Evolutionary conservation across 2,888 invertebrate species (phyloP), one percentile per base, ranked within the genome.

Genomic region (Thereva unica): DNA sequence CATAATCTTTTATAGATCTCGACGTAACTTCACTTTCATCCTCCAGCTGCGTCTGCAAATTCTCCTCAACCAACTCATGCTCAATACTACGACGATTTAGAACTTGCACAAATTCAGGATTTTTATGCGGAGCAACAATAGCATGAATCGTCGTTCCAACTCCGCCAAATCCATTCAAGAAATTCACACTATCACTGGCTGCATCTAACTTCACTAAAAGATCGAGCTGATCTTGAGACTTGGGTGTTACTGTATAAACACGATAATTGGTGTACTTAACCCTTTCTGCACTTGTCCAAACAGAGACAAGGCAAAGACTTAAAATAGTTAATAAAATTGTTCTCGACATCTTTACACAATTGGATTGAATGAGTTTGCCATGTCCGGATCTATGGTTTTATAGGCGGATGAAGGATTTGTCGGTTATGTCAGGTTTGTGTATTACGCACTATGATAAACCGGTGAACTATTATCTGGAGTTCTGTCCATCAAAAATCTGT

Each of bases 281-380:
- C n/a, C 69, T 64, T 42, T 67, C 57, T 37, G 41, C 23, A 59
- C 76, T 86, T 85, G 52, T 86, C 82, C 74, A 85, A 80, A 3
- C 56, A 76, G 74, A 2, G 71, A 23, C 23, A 23, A 23, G 23
- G 23, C 23, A 23, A 23, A 23, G 23, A 23, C 23, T 23, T 23
- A 2, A 23, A 23, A 23, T 23, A 2, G 23, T 23, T 23, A 23
- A 23, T 23, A 23, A 23, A 23, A 23, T 23, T 23, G 23, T 23
- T 23, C 23, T 23, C 23, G 23, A 23, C 23, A 23, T 23, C 23
- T 23, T 23, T 23, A 23, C 23, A 23, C 23, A 23, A 23, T 2
- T 23, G 23, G 2, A 23, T 23, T 23, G 23, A 23, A 23, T 23
- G 23, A 23, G 1, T 23, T 23, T 23, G 1, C 23, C 23, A 23